Conservation (phyloP, 37 sponge, comb jelly and placozoan genomes). For the Theonella swinhoei region DNA sequence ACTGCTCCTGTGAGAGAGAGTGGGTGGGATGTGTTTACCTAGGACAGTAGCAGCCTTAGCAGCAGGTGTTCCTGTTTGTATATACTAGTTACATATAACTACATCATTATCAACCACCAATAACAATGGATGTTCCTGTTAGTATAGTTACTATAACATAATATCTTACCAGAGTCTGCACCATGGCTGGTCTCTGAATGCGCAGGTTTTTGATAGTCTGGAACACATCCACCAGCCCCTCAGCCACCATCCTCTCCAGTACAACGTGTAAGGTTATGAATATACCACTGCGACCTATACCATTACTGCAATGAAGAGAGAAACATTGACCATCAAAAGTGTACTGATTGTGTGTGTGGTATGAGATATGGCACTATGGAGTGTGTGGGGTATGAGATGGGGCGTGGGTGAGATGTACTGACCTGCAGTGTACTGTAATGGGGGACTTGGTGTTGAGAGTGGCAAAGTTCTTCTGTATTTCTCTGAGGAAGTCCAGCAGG, state of each 20-base stretch:
- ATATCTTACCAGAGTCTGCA: conserved; percentile 93
- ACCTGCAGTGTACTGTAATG: conserved; percentile 86
- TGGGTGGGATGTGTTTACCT: not conserved
- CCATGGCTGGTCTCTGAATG: conserved; percentile 95
- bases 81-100: no score
- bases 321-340: no score
- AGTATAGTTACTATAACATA: no score
- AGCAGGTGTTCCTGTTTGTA: no score
- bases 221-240: conserved; percentile 91
- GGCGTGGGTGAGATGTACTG: no score
- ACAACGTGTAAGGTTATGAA: conserved; percentile 85
- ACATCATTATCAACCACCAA: no score
- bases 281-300: conserved; percentile 91
- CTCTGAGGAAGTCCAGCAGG: conserved; percentile 85
- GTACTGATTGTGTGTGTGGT: no score
- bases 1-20: conserved; percentile 67
- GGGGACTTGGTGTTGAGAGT: conserved; percentile 55
- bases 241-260: conserved; percentile 78
- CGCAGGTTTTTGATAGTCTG: conserved; percentile 91
- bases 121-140: no score
- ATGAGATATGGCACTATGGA: no score
- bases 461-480: conserved; percentile 78
- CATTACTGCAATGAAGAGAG: no score
- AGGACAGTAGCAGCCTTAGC: no score
- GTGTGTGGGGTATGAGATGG: no score